phyloP scores from a whole-genome alignment of 2,113 vertebrate genomes.

The Cacatua alba region DNA sequence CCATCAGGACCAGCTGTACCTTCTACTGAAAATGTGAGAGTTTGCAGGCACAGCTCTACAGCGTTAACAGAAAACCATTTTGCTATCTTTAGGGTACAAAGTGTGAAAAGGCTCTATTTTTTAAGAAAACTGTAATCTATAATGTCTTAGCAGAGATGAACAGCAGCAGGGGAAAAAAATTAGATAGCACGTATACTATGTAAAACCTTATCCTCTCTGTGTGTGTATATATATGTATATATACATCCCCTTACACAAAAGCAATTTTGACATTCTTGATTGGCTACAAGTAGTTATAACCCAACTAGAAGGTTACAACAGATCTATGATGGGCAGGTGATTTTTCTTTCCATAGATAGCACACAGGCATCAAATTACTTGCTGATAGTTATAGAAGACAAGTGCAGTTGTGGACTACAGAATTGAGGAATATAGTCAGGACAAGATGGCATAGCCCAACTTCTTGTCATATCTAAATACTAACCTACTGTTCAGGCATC shows the following conservation, averaged over 20 bases:
- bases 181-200: not conserved
- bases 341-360: not conserved
- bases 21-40: not conserved
- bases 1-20: not conserved
- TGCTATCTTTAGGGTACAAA: slow-evolving; percentile 17
- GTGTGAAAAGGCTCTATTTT: not conserved
- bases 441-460: not conserved
- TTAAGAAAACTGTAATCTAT: not conserved
- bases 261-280: not conserved
- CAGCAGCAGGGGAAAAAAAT: not conserved
- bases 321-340: not conserved
- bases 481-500: not conserved
- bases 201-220: not conserved
- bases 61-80: not conserved
- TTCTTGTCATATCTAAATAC: not conserved
- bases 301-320: not conserved
- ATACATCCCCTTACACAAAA: not conserved
- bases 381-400: no score
- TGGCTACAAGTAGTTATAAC: not conserved
- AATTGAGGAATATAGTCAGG: not conserved
- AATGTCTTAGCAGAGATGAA: slow-evolving; percentile 7
- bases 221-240: not conserved
- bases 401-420: not conserved
- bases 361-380: not conserved
- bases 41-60: not conserved